Percentiles rank a stretch among this genome's conserved stretches.
Conservation (phyloP, 2,797 vertebrate species). For the Cirrhinus molitorella region DNA sequence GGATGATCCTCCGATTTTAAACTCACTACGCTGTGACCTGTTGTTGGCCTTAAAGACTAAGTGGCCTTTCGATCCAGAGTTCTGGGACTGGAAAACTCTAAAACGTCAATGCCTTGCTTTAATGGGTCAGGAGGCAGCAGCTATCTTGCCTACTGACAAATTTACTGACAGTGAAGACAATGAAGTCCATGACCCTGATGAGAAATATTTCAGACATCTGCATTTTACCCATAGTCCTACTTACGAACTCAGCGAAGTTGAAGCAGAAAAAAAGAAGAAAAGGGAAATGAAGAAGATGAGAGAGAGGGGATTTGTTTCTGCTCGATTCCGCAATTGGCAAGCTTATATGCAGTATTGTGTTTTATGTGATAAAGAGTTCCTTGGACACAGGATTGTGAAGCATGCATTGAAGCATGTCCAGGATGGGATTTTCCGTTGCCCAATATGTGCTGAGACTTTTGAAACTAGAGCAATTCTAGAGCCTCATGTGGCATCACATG, state of each 20-base stretch:
- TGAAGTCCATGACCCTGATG: conserved; percentile 87
- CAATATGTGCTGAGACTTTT: conserved; percentile 97
- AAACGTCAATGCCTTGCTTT: conserved; percentile 96
- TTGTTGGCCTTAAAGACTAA: conserved; percentile 98
- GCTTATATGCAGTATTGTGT: conserved; percentile 99
- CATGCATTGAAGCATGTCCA: conserved; percentile 99
- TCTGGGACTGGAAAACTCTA: conserved; percentile 99
- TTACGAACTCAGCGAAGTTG: conserved; percentile 85
- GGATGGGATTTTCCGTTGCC: conserved; percentile 96
- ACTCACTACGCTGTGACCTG: conserved; percentile 97
- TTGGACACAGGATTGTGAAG: conserved; percentile 97
- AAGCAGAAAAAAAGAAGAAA: conserved; percentile 93
- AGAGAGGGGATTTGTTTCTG: conserved; percentile 96
- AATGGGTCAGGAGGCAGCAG: conserved; percentile 99
- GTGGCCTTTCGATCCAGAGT: conserved; percentile 99
- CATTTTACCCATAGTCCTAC: conserved; percentile 87
- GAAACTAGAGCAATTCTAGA: conserved; percentile 94
- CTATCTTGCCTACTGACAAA: conserved; percentile 96
- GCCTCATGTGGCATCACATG: conserved; percentile 96
- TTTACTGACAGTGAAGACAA: conserved; percentile 94
- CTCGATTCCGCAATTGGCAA: conserved; percentile 98
- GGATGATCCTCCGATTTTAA: conserved; percentile 95
- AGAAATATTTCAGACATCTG: conserved; percentile 87
- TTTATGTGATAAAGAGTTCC: conserved; percentile 97
- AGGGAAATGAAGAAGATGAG: conserved; percentile 93